Conservation (phyloP, 2,113 vertebrate genomes). For the Otolemur garnettii region DNA sequence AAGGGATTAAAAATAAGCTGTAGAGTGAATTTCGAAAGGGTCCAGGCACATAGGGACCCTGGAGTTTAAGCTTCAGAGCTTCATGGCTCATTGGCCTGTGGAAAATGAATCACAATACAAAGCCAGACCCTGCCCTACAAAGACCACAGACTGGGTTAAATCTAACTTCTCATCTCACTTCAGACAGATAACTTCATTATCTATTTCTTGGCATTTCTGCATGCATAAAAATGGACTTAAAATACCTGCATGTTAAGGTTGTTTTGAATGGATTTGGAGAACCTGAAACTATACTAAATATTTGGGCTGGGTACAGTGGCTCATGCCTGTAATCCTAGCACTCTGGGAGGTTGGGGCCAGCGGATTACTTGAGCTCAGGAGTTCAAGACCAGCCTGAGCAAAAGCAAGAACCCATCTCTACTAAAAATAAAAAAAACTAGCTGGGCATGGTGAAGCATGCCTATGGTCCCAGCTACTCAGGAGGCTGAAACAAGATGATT, state of each 20-base stretch:
- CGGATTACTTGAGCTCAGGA: too few relatives aligned
- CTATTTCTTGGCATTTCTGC: neutral
- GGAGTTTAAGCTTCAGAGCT: neutral
- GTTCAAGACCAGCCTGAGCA: too few relatives aligned
- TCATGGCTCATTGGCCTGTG: neutral
- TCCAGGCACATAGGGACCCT: neutral
- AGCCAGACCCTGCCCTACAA: neutral
- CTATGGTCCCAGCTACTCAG: too few relatives aligned
- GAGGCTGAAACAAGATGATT: too few relatives aligned
- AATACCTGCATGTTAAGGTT: neutral
- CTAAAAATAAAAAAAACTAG: too few relatives aligned
- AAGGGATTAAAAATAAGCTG: neutral
- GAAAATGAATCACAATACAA: neutral
- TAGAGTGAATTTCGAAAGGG: neutral
- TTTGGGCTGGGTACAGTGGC: neutral
- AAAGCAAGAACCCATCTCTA: too few relatives aligned
- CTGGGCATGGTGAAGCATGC: too few relatives aligned
- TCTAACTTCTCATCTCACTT: neutral
- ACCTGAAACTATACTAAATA: neutral
- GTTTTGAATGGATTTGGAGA: neutral
- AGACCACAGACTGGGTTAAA: neutral
- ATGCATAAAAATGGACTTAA: neutral
- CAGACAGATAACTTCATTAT: neutral
- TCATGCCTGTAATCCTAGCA: too few relatives aligned
- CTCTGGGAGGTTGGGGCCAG: too few relatives aligned